Percentiles rank a stretch among this genome's conserved stretches.
These are phyloP conservation scores for Megastigmus dorsalis DNA, from an alignment of 2,888 invertebrate species.

Conservation along the genomic window DNA sequence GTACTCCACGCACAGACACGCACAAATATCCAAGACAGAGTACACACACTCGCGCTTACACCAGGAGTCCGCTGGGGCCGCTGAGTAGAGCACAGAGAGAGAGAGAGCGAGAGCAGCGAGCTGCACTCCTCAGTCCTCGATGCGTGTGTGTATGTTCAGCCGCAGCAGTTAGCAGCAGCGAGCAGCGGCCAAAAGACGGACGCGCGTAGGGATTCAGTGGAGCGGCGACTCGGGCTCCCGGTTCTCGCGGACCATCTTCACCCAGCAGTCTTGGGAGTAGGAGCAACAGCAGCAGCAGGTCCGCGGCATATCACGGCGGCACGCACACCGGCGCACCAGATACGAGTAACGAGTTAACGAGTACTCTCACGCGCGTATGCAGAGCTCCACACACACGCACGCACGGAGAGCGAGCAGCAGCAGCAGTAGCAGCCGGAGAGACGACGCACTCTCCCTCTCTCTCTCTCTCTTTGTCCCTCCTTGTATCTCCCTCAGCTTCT, in stretches of 20 bases:
- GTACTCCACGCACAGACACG: too few species aligned
- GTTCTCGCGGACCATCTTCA: constrained; percentile 6
- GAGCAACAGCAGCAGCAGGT: not conserved
- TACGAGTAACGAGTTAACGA: too few species aligned
- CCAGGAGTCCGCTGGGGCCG: not conserved
- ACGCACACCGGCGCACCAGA: not conserved
- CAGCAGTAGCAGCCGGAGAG: not conserved
- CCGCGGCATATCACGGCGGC: not conserved
- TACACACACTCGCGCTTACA: not conserved
- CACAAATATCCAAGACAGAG: too few species aligned
- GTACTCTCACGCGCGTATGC: too few species aligned
- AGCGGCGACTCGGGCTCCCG: not conserved
- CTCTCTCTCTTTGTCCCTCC: not conserved
- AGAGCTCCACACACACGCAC: not conserved
- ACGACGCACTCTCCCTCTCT: constrained; percentile 18
- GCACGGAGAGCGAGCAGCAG: not conserved
- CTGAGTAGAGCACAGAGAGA: too few species aligned
- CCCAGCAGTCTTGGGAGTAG: not conserved
- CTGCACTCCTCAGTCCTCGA: too few species aligned
- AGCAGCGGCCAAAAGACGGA: too few species aligned
- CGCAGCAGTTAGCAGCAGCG: too few species aligned
- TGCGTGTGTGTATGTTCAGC: too few species aligned
- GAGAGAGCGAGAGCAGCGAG: not conserved
- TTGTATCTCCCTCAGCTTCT: not conserved
- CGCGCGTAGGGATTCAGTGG: constrained; percentile 4